A percentile compares a stretch with the other conserved stretches of the same genome.
Conservation (phyloP, 2,888 invertebrate species). For the Meteorus cinctellus region DNA sequence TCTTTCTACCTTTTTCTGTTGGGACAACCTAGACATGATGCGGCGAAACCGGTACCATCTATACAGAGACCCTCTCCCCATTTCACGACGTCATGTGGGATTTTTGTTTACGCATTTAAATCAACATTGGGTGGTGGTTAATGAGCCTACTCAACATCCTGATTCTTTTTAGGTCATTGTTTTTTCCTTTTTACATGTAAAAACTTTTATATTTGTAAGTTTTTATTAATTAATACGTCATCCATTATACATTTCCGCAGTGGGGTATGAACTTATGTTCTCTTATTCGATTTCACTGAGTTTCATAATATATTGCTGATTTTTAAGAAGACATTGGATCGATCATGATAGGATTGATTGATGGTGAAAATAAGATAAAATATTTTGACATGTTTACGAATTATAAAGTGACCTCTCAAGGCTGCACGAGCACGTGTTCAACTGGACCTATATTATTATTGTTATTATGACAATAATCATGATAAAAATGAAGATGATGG, state of each 20-base stretch:
- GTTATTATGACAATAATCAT: background rate
- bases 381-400: background rate
- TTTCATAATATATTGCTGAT: background rate
- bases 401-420: background rate
- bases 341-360: background rate
- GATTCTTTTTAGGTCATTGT: background rate
- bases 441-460: background rate
- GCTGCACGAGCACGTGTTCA: background rate
- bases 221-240: background rate
- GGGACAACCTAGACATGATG: background rate
- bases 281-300: background rate
- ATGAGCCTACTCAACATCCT: constrained; percentile 4
- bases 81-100: constrained; percentile 13
- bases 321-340: background rate
- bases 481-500: background rate
- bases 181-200: background rate
- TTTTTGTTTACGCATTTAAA: constrained; percentile 12
- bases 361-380: background rate
- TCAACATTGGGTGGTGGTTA: background rate
- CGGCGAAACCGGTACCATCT: background rate
- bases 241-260: background rate
- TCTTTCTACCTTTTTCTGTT: background rate
- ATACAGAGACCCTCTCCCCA: background rate
- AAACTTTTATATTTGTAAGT: background rate
- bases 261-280: background rate